phyloP scores from a whole-genome alignment of 2,113 vertebrate genomes.

The Pteropus alecto region DNA sequence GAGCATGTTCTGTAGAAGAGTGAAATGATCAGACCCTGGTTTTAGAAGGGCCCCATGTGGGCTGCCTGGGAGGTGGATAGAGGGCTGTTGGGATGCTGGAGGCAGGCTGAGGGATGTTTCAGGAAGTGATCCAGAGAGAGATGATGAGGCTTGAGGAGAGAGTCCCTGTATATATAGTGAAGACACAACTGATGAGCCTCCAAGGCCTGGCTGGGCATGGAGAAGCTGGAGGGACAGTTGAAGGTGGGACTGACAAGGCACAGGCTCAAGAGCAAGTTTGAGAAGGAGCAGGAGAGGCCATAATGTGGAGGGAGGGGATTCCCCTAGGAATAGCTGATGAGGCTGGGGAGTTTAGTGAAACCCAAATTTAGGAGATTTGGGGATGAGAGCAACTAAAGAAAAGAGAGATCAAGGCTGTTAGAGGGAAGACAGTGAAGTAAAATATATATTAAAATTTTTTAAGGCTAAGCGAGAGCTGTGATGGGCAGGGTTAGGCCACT shows the following conservation, averaged over 20 bases:
- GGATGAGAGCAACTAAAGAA: neutral
- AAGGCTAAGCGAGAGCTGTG: neutral
- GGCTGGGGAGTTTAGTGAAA: neutral
- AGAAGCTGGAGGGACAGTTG: neutral
- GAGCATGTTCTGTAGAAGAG: neutral
- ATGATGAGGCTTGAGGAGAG: neutral
- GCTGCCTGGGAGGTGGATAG: neutral
- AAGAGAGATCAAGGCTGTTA: neutral
- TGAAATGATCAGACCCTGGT: neutral
- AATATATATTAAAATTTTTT: neutral
- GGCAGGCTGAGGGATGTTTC: neutral
- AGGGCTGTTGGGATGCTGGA: too few relatives aligned
- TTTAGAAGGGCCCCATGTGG: neutral
- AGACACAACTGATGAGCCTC: neutral
- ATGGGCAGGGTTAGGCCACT: neutral
- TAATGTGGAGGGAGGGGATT: neutral
- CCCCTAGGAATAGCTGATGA: neutral
- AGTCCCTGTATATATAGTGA: too few relatives aligned
- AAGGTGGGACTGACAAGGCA: neutral
- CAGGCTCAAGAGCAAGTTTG: neutral
- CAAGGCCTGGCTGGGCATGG: neutral
- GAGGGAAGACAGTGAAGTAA: neutral
- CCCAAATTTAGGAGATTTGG: neutral
- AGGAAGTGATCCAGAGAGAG: too few relatives aligned
- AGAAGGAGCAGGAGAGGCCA: neutral